Evolutionary conservation across 2,888 invertebrate species (phyloP), one percentile per base, ranked within the genome.

Genomic region (Mantis religiosa): DNA sequence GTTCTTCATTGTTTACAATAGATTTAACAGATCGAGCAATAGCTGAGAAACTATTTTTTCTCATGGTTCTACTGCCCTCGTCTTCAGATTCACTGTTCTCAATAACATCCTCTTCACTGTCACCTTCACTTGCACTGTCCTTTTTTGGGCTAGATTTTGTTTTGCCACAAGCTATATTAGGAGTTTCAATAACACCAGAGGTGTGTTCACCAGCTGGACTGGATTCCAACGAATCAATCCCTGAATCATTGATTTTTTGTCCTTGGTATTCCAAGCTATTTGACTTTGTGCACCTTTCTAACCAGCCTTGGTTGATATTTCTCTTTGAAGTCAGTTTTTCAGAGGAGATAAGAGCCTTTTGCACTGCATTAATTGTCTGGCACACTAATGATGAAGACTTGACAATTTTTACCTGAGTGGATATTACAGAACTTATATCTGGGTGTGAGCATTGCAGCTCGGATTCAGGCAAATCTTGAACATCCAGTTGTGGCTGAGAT

Each of bases 51-150:
- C 34, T 28, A 8, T 82, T n/a, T 4, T 82, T 27, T 81, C 87
- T 85, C n/a, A 28, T n/a, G 15, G 27, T 85, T 34, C 30, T 30
- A n/a, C 83, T 86, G 94, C 89, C 92, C 94, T 94, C 88, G 94
- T 93, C 91, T 91, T 96, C 96, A 82, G 95, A 95, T 91, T 96
- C 96, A 93, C 96, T 96, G 91, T 96, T 96, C 25, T 93, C 95
- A 88, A 96, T 94, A 90, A 95, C 93, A 92, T 97, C 97, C 91
- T 97, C 96, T 92, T 95, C 95, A 91, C 95, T 95, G 84, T 94
- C 92, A 88, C 93, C 93, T 90, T 95, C 94, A 90, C 90, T 92
- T 20, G 4, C 54, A 20, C 0, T 20, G 15, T 90, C 88, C 81
- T 91, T 25, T 85, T 88, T 84, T 1, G 54, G 15, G 41, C 71